These are phyloP conservation scores for Drosophila robusta DNA, from an alignment of 2,888 invertebrate genomes.

Conservation along the genomic window DNA sequence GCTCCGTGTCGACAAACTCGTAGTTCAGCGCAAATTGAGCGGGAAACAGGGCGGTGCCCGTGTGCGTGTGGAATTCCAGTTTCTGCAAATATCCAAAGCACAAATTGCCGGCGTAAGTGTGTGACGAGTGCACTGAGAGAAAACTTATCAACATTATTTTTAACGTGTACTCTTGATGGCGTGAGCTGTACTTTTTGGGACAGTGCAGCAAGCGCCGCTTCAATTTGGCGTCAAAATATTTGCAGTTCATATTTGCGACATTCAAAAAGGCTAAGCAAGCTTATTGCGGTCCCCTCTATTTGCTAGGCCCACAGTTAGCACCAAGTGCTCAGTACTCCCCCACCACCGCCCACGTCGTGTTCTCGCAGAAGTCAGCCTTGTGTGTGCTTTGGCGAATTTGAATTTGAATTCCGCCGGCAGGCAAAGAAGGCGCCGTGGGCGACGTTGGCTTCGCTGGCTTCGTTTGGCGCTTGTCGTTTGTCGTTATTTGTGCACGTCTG, in stretches of 20 bases:
- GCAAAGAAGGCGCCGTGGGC: conserved; percentile 54
- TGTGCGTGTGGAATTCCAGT: conserved; percentile 87
- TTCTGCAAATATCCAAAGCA: conserved; percentile 78
- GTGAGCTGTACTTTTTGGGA: neutral
- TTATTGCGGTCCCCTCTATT: conserved; percentile 71
- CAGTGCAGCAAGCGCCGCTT: conserved; percentile 37
- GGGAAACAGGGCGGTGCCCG: conserved; percentile 93
- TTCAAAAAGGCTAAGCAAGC: conserved; percentile 79
- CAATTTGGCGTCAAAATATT: conserved; percentile 75
- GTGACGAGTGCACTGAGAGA: conserved; percentile 26
- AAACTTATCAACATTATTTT: neutral
- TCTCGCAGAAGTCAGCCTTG: conserved; percentile 11
- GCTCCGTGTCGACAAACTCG: conserved; percentile 93
- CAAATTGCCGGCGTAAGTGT: conserved; percentile 3
- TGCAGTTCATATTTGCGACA: conserved; percentile 78
- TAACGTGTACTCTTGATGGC: neutral
- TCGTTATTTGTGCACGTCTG: conserved; percentile 80
- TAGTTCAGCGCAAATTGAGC: conserved; percentile 90
- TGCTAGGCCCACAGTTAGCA: conserved; percentile 42
- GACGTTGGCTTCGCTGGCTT: conserved; percentile 21
- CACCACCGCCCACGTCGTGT: no score
- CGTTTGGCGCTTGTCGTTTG: conserved; percentile 44
- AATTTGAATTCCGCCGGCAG: conserved; percentile 70
- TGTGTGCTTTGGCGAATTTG: conserved; percentile 64
- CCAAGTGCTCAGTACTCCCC: conserved; percentile 20